Base-by-base conservation (phyloP, 2,113 vertebrate genomes). In the Solea senegalensis region DNA sequence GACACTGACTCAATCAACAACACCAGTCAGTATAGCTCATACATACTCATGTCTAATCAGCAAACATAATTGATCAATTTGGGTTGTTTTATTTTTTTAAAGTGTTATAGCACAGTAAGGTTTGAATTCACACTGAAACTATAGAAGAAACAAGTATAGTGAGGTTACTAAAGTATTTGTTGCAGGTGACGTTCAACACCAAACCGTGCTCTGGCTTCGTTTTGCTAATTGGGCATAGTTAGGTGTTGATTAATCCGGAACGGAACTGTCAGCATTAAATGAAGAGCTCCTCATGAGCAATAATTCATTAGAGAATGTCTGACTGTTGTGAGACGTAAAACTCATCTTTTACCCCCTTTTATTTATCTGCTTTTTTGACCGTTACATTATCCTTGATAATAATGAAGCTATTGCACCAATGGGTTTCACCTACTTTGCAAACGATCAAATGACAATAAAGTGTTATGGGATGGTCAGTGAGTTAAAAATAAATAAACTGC, bases 241-340 rank as follows among this genome's bases (percentile, higher is more conserved):
- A 0, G 53, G 50, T 21, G 80, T 72, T 74, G 73, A 80, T 83
- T 82, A 76, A 74, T 55, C 26, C 45, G 28, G 44, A 28, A 63
- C 27, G 66, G 34, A 71, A 50, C 59, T 50, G 60, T 10, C 21
- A 61, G 2, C 62, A 60, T 71, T 71, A 76, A 78, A 34, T 34
- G 34, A 34, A 62, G 10, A 7, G 27, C 53, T 64, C 11, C 12
- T 54, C 49, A 5, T 21, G 12, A 57, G 28, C 55, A 34, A 15
- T 6, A 14, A 9, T 10, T 27, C 50, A 5, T 43, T 34, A n/a
- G 50, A 65, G 12, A 54, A 53, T 44, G n/a, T 53, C 2, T 16
- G 14, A 67, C 15, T 55, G 28, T 26, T 55, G 53, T 46, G 44
- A 49, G 26, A 45, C 34, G 39, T 39, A 8, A 44, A 54, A 28